Evolutionary conservation across 2,888 invertebrate genomes (phyloP), one percentile per base, ranked within the genome.

Genomic region (Masnerella sp.): DNA sequence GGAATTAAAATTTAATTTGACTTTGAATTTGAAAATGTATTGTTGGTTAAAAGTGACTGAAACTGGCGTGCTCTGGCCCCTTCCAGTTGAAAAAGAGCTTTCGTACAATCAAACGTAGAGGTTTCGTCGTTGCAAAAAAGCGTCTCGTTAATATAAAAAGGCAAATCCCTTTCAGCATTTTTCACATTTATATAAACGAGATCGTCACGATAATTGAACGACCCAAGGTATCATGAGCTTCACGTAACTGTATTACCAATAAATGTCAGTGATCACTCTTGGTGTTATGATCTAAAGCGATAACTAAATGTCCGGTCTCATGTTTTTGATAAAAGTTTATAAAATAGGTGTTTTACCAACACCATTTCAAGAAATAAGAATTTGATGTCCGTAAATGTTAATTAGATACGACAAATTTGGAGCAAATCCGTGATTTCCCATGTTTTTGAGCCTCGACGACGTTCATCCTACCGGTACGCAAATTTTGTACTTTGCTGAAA

Each of bases 61-160:
- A 25, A 25, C 17, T 7, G 18, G 18, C 18, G 18, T 1, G 9
- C 47, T 11, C 12, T 47, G 5, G 11, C 12, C 11, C 5, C 18
- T 12, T 18, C 7, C 42, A 18, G 17, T 2, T 2, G 3, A 65
- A 69, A 78, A 69, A 78, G 77, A 83, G 84, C 84, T 85, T 83
- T 84, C 83, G 85, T 84, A 85, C 85, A 85, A 85, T 85, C 84
- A 84, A 84, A 81, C 72, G 82, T 84, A 85, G 84, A 80, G 70
- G 75, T 74, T 77, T 65, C 65, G 70, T 74, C 75, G 65, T 54
- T 69, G 25, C 64, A 56, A 61, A 58, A 30, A 12, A 18, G 59
- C 56, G 42, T 74, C 54, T 69, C 64, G 69, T 69, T 51, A 45
- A 45, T 54, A 69, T 36, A 70, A 61, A 70, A 59, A 54, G 56